These are phyloP conservation scores for Poeciliopsis occidentalis DNA, from an alignment of 2,113 vertebrate species.

Conservation along the genomic window DNA sequence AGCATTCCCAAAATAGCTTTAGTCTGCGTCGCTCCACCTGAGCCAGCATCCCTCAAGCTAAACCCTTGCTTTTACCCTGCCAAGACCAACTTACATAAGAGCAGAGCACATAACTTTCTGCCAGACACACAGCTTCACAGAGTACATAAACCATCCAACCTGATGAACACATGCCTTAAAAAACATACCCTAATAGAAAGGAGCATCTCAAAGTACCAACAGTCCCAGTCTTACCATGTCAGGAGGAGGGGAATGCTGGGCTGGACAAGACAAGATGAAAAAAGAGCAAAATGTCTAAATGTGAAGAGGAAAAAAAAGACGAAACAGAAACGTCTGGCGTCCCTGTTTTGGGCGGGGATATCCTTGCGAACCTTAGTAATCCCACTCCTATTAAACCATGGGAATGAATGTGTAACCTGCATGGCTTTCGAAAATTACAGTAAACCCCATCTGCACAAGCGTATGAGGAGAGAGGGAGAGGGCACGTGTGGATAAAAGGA, in stretches of 20 bases:
- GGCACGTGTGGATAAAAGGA: too few species aligned
- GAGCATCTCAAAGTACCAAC: slow-evolving; percentile 35
- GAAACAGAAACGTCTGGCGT: slow-evolving; percentile 1
- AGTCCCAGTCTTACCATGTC: slow-evolving; percentile 26
- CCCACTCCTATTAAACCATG: slow-evolving; percentile 61
- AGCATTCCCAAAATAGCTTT: slow-evolving; percentile 65
- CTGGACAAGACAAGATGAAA: background rate
- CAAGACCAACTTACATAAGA: slow-evolving; percentile 69
- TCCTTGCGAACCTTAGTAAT: slow-evolving; percentile 60
- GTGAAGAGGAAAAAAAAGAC: background rate
- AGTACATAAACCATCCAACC: slow-evolving; percentile 28
- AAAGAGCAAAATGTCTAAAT: background rate
- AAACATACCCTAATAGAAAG: background rate
- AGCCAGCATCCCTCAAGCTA: slow-evolving; percentile 64
- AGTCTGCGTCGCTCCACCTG: slow-evolving; percentile 64
- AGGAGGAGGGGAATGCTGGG: slow-evolving; percentile 15
- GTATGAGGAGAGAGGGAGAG: too few species aligned
- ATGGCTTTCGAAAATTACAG: slow-evolving; percentile 56
- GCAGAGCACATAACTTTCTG: slow-evolving; percentile 57
- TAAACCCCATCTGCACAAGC: too few species aligned
- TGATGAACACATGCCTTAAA: background rate
- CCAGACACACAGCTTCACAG: slow-evolving; percentile 47
- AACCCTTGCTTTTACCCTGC: slow-evolving; percentile 48
- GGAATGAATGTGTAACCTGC: slow-evolving; percentile 57
- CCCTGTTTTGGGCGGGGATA: slow-evolving; percentile 17